Base-by-base conservation (phyloP, 92 coral and sea anemone genomes). In the Heteractis magnifica region DNA sequence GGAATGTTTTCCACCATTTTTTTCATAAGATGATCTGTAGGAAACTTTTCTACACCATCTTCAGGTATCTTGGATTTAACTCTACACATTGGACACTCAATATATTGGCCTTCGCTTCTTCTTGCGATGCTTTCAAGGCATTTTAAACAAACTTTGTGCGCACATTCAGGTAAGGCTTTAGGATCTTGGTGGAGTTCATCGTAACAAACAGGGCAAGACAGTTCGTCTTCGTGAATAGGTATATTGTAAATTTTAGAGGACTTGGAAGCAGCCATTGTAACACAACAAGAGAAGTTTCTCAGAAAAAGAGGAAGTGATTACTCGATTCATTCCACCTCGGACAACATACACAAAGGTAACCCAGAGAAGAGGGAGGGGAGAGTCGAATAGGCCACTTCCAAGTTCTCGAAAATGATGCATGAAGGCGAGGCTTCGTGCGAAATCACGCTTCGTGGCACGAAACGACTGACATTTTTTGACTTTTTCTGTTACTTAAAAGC, bases 61-160 rank as follows among this genome's bases (percentile, higher is more conserved):
- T 65, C 16, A 5, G 91, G 91, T 70, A 88, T 79, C 26, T 12
- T n/a, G 3, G 91, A 88, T 56, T 88, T 79, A 12, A 49, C 75
- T 48, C 88, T 83, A 79, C 91, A 88, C 53, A 72, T 82, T 0
- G 91, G 91, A 44, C 91, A 88, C 55, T 88, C 91, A 49, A 88
- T 23, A 15, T 20, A 10, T 41, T 52, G 59, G 4, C 6, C 26
- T 8, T 34, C 41, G 6, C 41, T 62, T 55, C 48, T 79, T 83
- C 59, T 58, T 0, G 71, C 73, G 81, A 88, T 84, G 75, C 79
- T 82, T 72, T 88, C 88, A 1, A 88, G 72, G 41, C 91, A 88
- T 21, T 51, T 79, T 14, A 79, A 73, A 15, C 91, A 88, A 4
- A 88, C 85, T 49, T 84, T 84, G n/a, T 88, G 91, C 13, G 88